Evolutionary conservation across 2,888 invertebrate species (phyloP).

Genomic region (Ischnura elegans): DNA sequence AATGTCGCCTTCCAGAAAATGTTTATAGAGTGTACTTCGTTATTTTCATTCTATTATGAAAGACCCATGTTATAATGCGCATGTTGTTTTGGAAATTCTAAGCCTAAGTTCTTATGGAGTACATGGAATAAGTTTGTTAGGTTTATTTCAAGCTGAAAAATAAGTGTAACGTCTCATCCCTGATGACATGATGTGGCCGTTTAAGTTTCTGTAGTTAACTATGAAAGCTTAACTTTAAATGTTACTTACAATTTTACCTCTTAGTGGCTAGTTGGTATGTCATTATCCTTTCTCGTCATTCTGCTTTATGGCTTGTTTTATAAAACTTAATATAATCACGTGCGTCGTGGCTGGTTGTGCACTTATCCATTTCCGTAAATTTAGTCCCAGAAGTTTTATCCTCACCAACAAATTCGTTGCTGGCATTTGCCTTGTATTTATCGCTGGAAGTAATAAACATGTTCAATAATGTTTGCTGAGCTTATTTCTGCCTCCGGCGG

Average conservation of each 20-base stretch:
- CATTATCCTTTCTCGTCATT: slow-evolving; percentile 59
- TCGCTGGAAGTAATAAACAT: slow-evolving; percentile 64
- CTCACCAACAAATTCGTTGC: slow-evolving; percentile 50
- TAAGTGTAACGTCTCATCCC: slow-evolving; percentile 50
- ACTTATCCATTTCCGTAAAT: slow-evolving; percentile 44
- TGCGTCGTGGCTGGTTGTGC: slow-evolving; percentile 61
- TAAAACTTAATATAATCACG: slow-evolving; percentile 54
- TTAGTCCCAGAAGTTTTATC: slow-evolving; percentile 58
- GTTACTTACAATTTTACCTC: slow-evolving; percentile 59
- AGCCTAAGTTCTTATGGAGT: neutral
- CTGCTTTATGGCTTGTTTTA: slow-evolving; percentile 63
- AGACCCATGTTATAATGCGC: slow-evolving; percentile 30
- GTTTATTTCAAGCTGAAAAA: slow-evolving; percentile 31
- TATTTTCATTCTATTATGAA: slow-evolving; percentile 52
- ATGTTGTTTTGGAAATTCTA: slow-evolving; percentile 26
- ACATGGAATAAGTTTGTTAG: slow-evolving; percentile 49
- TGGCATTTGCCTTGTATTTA: slow-evolving; percentile 66
- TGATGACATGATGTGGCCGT: slow-evolving; percentile 47
- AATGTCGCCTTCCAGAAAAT: slow-evolving; percentile 63
- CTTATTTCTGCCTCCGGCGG: slow-evolving; percentile 55
- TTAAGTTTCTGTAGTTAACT: slow-evolving; percentile 54
- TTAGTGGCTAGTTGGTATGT: slow-evolving; percentile 67
- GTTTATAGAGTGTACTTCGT: slow-evolving; percentile 49
- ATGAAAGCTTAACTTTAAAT: slow-evolving; percentile 50
- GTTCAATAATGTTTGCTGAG: slow-evolving; percentile 63